Base-by-base conservation (phyloP, 92 coral and sea anemone species). In the Epizoanthus scotinus region DNA sequence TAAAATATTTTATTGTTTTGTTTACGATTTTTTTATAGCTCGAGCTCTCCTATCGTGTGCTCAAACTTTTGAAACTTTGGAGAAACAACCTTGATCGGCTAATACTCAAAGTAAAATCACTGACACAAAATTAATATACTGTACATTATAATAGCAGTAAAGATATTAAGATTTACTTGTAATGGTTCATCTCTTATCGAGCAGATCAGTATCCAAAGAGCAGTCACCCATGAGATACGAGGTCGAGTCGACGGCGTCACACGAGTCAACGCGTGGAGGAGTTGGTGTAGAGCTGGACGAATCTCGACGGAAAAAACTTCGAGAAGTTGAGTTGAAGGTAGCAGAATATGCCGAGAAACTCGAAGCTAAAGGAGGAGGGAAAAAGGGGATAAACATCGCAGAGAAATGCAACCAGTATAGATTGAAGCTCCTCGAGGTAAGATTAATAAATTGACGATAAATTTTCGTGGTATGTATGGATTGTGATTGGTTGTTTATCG, bases 301-400 rank as follows among this genome's bases (percentile, higher is more conserved):
- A 71, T 80, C 94, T 49, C 64, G 93, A 27, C 89, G 99, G 38
- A 89, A 80, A 82, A 93, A 94, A 80, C 94, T 95, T 54, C 91
- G 99, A 15, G 99, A 95, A 81, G 87, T 95, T 38, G 99, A 95
- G 74, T 93, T 95, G 1, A 95, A 95, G 67, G 99, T 95, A 60
- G 99, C 99, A 5, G 93, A 93, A 65, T 93, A 90, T 70, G 93
- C 99, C 0, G 98, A 95, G 93, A 95, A 95, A 86, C 85, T 95
- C 70, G 99, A 95, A 71, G 97, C 99, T 13, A 92, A 92, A 64
- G 94, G 94, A 19, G 85, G 85, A 21, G 86, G 90, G 40, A 86
- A 82, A 62, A 86, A 86, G 29, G 89, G 91, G 29, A 85, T 67
- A n/a, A 83, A 73, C 73, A 93, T 95, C 7, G 93, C 92, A n/a